Conservation (phyloP, 2,888 invertebrate species). For the Eucriotettix oculatus region DNA sequence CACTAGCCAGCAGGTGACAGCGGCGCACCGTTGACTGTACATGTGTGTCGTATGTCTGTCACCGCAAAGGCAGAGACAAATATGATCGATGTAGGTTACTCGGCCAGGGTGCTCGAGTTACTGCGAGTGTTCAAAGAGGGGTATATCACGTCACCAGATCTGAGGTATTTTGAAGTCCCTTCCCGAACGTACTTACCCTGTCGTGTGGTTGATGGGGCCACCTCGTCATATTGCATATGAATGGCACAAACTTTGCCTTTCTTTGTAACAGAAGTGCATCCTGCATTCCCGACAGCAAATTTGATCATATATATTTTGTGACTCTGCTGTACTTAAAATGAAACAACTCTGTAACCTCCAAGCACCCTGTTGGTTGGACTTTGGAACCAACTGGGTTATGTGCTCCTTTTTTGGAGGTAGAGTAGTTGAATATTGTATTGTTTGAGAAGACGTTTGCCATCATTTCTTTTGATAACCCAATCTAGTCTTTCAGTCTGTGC, state of each 20-base stretch:
- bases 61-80: no score
- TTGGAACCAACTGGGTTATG: background rate
- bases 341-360: background rate
- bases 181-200: no score
- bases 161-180: no score
- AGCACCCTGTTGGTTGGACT: background rate
- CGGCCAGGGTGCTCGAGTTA: no score
- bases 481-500: slow-evolving; percentile 14
- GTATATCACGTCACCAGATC: no score
- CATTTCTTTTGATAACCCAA: slow-evolving; percentile 11
- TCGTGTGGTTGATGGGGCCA: no score
- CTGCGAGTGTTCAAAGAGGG: no score
- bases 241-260: background rate
- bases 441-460: slow-evolving; percentile 2
- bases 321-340: slow-evolving; percentile 6
- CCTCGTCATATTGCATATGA: no score
- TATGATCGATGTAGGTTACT: no score
- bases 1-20: no score
- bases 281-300: no score
- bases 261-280: background rate
- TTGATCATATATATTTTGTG: background rate
- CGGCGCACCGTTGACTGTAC: background rate
- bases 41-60: background rate
- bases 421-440: background rate
- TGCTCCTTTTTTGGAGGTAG: background rate